These are phyloP conservation scores for Aplocera efformata DNA, from an alignment of 2,888 invertebrate species.

Conservation along the genomic window DNA sequence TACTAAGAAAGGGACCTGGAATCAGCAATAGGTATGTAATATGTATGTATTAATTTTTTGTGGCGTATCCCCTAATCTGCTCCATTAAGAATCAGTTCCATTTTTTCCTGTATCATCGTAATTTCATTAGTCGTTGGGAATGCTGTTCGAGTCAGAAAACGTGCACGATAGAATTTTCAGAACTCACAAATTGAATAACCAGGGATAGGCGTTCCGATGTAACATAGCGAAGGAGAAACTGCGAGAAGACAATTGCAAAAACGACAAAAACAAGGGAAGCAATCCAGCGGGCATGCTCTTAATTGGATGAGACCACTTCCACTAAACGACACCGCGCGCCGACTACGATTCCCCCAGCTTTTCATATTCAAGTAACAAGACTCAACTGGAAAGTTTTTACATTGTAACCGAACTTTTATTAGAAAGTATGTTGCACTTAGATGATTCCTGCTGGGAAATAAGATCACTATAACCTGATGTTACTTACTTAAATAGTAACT, in stretches of 20 bases:
- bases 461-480: conserved; percentile 10
- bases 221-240: conserved; percentile 54
- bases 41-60: no score
- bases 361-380: conserved; percentile 47
- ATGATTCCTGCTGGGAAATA: conserved; percentile 21
- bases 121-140: no score
- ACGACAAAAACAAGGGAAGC: conserved; percentile 69
- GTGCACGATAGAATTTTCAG: conserved; percentile 12
- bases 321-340: conserved; percentile 64
- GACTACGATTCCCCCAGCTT: conserved; percentile 35
- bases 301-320: conserved; percentile 78
- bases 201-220: conserved; percentile 40
- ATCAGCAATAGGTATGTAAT: no score
- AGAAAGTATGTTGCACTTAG: conserved; percentile 14
- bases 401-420: conserved; percentile 14
- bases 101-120: neutral
- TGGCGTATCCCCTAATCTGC: no score
- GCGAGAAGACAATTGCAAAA: conserved; percentile 69
- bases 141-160: neutral
- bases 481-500: conserved; percentile 10
- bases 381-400: conserved; percentile 25
- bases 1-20: no score
- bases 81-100: no score
- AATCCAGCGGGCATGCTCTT: conserved; percentile 72
- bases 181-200: conserved; percentile 38